Evolutionary conservation across 2,797 vertebrate species (phyloP).

Genomic region (Caiman crocodilus): DNA sequence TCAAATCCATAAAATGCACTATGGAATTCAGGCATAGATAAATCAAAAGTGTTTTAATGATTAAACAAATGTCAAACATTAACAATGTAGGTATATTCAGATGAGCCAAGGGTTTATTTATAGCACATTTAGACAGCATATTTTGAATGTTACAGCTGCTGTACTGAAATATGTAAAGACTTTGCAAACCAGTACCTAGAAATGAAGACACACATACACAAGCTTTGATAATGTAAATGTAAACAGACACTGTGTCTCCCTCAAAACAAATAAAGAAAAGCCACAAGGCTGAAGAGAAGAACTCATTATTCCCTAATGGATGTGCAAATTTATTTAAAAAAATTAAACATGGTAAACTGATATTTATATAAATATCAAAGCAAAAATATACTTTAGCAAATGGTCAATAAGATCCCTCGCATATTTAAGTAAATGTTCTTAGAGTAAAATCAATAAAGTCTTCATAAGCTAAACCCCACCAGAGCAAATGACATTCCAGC

Average conservation of each 20-base stretch:
- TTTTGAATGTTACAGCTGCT: conserved; percentile 76
- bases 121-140: conserved; percentile 78
- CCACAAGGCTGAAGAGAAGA: conserved; percentile 72
- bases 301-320: conserved; percentile 73
- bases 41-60: conserved; percentile 86
- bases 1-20: conserved; percentile 20
- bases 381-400: conserved; percentile 69
- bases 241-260: conserved; percentile 79
- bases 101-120: conserved; percentile 80
- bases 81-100: conserved; percentile 79
- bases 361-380: conserved; percentile 82
- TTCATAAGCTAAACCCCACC: conserved; percentile 67
- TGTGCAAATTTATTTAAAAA: conserved; percentile 78
- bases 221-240: conserved; percentile 79
- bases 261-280: conserved; percentile 79
- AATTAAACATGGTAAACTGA: conserved; percentile 77
- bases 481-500: conserved; percentile 52
- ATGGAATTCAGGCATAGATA: conserved; percentile 66
- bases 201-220: conserved; percentile 76
- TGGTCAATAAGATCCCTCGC: conserved; percentile 63
- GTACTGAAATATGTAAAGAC: conserved; percentile 81
- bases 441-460: conserved; percentile 62
- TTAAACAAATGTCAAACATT: conserved; percentile 81
- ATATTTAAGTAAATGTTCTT: conserved; percentile 57
- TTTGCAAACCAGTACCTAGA: conserved; percentile 82